These are phyloP conservation scores for Malurus alboscapulatus DNA, from an alignment of 2,113 vertebrate species.

Conservation along the genomic window DNA sequence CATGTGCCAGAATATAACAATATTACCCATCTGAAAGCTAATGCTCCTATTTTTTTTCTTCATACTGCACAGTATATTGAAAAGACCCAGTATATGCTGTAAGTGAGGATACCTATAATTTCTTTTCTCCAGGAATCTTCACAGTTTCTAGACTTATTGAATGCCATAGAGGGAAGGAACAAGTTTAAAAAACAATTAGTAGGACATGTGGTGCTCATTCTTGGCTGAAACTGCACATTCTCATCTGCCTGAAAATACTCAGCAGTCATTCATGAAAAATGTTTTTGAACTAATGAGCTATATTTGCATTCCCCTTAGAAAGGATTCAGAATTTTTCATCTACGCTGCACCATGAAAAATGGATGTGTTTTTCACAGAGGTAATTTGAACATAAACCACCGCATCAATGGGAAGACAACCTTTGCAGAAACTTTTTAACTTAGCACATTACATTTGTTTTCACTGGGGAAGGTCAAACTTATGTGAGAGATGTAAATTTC, in stretches of 20 bases:
- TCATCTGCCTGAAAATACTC: constrained; percentile 77
- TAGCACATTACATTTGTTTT: constrained; percentile 73
- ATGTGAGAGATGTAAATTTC: constrained; percentile 79
- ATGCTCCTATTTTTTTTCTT: constrained; percentile 21
- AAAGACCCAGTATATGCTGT: constrained; percentile 13
- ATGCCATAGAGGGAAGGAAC: constrained; percentile 68
- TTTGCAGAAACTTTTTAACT: constrained; percentile 78
- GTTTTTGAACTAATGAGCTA: constrained; percentile 84
- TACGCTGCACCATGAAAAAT: constrained; percentile 77
- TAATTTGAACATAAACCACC: constrained; percentile 78
- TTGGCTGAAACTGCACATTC: constrained; percentile 71
- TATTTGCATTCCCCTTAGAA: constrained; percentile 83
- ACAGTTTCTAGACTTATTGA: constrained; percentile 59
- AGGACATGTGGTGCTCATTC: constrained; percentile 73
- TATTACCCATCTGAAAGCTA: constrained; percentile 26
- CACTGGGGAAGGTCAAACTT: constrained; percentile 78
- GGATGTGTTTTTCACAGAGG: constrained; percentile 78
- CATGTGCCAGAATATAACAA: background rate
- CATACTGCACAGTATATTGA: constrained; percentile 1
- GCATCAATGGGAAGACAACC: constrained; percentile 76
- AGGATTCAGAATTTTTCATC: constrained; percentile 80
- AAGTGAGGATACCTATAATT: background rate
- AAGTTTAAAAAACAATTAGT: constrained; percentile 82
- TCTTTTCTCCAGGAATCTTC: constrained; percentile 42
- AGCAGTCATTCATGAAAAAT: constrained; percentile 81